Conservation (phyloP, 2,888 invertebrate genomes). For the Hecatera dysodea region DNA sequence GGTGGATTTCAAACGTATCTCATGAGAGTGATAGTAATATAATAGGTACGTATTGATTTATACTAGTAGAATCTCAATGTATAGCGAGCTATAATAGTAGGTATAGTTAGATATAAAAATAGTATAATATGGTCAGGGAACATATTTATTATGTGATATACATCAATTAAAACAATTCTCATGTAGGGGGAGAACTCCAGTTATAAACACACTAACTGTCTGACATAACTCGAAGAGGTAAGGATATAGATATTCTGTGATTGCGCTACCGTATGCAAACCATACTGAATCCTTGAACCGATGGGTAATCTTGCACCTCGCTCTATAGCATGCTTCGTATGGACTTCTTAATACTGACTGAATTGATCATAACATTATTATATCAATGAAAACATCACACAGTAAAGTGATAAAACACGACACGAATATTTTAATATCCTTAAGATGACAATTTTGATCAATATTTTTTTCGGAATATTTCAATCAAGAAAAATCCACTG, state of each 20-base stretch:
- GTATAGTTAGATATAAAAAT: too few relatives aligned
- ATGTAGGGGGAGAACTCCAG: background rate
- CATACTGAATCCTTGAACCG: conserved; percentile 35
- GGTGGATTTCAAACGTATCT: conserved; percentile 78
- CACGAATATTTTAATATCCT: background rate
- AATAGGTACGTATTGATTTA: conserved; percentile 74
- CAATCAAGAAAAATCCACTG: background rate
- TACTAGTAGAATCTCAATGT: background rate
- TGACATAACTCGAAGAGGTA: background rate
- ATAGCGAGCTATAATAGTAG: too few relatives aligned
- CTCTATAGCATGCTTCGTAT: background rate
- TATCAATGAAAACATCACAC: conserved; percentile 10
- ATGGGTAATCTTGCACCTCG: background rate
- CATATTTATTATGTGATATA: background rate
- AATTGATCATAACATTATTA: conserved; percentile 26
- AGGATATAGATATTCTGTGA: background rate
- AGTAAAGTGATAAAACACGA: background rate
- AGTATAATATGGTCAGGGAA: background rate
- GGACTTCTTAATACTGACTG: conserved; percentile 10
- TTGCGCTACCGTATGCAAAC: conserved; percentile 18
- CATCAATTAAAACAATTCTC: background rate
- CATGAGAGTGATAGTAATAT: conserved; percentile 81
- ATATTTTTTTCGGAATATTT: background rate
- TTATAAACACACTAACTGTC: background rate
- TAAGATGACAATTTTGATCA: background rate